These are phyloP conservation scores for Drosophila arawakana DNA, from an alignment of 1,140 invertebrate species.

Conservation along the genomic window DNA sequence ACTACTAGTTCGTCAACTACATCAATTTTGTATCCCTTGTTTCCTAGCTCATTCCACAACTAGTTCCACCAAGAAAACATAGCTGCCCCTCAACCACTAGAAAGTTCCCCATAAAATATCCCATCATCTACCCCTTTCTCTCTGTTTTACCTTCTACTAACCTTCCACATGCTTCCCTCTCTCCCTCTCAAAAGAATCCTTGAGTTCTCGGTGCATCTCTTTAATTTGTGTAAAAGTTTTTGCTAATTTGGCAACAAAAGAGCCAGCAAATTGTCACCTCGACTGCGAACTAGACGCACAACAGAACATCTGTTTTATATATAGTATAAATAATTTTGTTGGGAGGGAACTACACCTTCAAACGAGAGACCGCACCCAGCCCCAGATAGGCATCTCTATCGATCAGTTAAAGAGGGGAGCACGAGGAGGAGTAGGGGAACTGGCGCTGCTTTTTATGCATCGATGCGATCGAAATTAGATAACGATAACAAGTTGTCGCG, in stretches of 20 bases:
- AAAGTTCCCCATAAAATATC: too few relatives aligned
- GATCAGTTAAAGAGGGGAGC: constrained; percentile 8
- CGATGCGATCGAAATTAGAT: constrained; percentile 64
- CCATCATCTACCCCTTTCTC: too few relatives aligned
- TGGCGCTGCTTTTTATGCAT: constrained; percentile 38
- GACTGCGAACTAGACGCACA: constrained; percentile 9
- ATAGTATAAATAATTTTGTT: not conserved
- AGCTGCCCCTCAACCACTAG: too few relatives aligned
- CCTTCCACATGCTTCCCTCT: too few relatives aligned
- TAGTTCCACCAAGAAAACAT: too few relatives aligned
- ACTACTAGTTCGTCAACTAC: not conserved
- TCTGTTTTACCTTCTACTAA: too few relatives aligned
- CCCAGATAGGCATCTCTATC: constrained; percentile 45
- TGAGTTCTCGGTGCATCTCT: not conserved
- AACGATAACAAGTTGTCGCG: constrained; percentile 67
- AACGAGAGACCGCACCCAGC: constrained; percentile 41
- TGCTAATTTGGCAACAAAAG: constrained; percentile 45
- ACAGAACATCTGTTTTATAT: not conserved
- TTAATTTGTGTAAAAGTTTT: constrained; percentile 73
- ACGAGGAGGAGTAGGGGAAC: not conserved
- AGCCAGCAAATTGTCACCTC: not conserved
- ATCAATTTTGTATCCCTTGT: too few relatives aligned
- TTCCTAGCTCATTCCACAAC: too few relatives aligned
- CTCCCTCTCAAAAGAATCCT: not conserved
- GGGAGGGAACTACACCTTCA: constrained; percentile 38